Conservation (phyloP, 1,140 invertebrate genomes). For the Zaprionus tsacasi region DNA sequence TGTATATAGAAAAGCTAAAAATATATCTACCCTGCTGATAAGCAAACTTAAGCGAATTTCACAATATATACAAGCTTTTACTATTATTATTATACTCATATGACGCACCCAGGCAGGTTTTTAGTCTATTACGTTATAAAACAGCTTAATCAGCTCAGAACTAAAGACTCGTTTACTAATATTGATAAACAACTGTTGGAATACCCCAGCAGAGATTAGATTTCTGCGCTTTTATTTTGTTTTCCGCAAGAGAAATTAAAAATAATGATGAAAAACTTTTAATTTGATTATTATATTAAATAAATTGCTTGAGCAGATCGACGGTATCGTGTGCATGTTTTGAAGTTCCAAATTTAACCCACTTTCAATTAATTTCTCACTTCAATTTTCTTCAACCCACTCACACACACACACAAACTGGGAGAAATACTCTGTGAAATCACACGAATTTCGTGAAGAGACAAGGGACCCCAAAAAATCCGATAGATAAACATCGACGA, state of each 20-base stretch:
- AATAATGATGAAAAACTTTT: not conserved
- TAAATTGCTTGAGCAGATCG: not conserved
- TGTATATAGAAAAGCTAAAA: not conserved
- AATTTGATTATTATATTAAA: not conserved
- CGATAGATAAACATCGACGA: slow-evolving; percentile 52
- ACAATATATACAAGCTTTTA: slow-evolving; percentile 10
- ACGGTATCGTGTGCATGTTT: not conserved
- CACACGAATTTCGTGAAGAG: slow-evolving; percentile 26
- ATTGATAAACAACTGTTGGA: not conserved
- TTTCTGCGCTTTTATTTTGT: not conserved
- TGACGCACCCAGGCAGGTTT: not conserved
- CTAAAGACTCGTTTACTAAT: not conserved
- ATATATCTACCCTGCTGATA: not conserved
- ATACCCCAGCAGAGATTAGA: not conserved
- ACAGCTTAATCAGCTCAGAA: not conserved
- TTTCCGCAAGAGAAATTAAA: not conserved
- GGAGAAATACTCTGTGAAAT: not conserved
- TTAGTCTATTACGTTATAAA: not conserved
- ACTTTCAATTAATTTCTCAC: slow-evolving; percentile 8
- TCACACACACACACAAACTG: not conserved
- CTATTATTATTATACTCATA: slow-evolving; percentile 7
- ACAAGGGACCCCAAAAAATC: slow-evolving; percentile 50
- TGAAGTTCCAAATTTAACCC: not conserved
- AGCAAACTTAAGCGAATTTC: slow-evolving; percentile 13
- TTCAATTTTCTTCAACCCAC: not conserved